A percentile compares a stretch with the other conserved stretches of the same genome.
Evolutionary conservation across 2,888 invertebrate genomes (phyloP).

Genomic region (Tetrapedia diversipes): DNA sequence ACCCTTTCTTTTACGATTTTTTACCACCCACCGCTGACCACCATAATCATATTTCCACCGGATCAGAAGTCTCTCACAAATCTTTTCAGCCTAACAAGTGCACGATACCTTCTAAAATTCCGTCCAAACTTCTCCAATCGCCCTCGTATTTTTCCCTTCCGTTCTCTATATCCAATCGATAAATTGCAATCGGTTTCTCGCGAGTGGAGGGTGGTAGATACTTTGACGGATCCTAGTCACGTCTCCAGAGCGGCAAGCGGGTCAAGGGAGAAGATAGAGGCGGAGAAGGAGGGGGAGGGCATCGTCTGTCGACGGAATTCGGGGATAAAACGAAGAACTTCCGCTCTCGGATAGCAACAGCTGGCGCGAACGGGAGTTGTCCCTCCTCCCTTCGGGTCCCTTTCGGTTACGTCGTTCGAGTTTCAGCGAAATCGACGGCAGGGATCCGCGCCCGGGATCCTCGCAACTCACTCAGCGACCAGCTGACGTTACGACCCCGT

Average conservation of each 20-base stretch:
- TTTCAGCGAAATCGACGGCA: slow-evolving; percentile 59
- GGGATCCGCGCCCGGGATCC: slow-evolving; percentile 46
- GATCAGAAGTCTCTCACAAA: background rate
- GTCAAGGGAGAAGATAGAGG: too few species aligned
- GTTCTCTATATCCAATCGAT: background rate
- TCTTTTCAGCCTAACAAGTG: too few species aligned
- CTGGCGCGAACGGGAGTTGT: slow-evolving; percentile 68
- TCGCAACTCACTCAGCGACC: slow-evolving; percentile 72
- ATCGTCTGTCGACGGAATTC: slow-evolving; percentile 53
- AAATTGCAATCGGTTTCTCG: background rate
- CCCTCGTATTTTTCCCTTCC: background rate
- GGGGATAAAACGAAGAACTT: slow-evolving; percentile 63
- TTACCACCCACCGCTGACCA: background rate
- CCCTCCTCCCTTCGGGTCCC: slow-evolving; percentile 48
- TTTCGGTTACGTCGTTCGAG: slow-evolving; percentile 56
- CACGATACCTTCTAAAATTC: too few species aligned
- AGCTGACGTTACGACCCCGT: slow-evolving; percentile 73
- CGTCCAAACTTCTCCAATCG: too few species aligned
- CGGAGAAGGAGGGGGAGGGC: slow-evolving; percentile 27
- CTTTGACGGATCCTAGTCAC: slow-evolving; percentile 55
- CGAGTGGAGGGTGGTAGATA: background rate
- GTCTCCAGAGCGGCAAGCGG: slow-evolving; percentile 37
- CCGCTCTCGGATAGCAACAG: slow-evolving; percentile 68
- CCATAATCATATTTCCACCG: slow-evolving; percentile 2
- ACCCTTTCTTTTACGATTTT: slow-evolving; percentile 7